Conservation (phyloP, 1,140 invertebrate genomes). For the Euwallacea similis region DNA sequence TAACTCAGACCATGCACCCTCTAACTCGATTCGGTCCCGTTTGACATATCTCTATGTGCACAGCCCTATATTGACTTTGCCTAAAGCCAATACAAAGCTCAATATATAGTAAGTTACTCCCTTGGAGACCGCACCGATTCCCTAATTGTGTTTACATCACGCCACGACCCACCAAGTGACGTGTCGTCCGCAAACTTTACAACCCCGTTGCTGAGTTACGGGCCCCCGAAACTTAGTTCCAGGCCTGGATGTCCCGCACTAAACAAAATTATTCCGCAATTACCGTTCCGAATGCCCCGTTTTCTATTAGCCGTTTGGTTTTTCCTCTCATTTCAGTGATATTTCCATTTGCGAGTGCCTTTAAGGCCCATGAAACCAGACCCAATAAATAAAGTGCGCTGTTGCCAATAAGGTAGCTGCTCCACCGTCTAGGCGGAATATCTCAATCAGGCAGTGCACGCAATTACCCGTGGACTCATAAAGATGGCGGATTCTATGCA, state of each 20-base stretch:
- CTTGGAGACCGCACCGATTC: constrained; percentile 42
- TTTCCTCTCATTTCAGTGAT: background rate
- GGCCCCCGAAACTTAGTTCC: constrained; percentile 40
- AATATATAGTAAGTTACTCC: constrained; percentile 43
- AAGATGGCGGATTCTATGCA: constrained; percentile 31
- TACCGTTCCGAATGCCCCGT: constrained; percentile 17
- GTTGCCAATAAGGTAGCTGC: constrained; percentile 19
- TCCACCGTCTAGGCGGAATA: constrained; percentile 21
- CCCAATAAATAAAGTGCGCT: constrained; percentile 3
- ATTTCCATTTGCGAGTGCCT: background rate
- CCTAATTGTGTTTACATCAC: constrained; percentile 46
- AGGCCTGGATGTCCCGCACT: constrained; percentile 29
- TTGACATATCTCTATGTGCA: constrained; percentile 32
- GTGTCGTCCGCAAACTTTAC: constrained; percentile 42
- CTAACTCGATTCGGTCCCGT: constrained; percentile 28
- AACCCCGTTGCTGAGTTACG: constrained; percentile 34
- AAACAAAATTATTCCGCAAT: constrained; percentile 43
- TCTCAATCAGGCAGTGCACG: constrained; percentile 29
- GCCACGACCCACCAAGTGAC: constrained; percentile 38
- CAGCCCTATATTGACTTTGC: constrained; percentile 34
- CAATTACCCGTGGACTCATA: constrained; percentile 24
- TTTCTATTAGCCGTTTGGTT: constrained; percentile 20
- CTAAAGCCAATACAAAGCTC: constrained; percentile 43
- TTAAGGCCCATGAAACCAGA: background rate
- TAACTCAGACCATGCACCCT: constrained; percentile 23